Evolutionary conservation across 1,140 invertebrate species (phyloP), one percentile per base, ranked within the genome.

Genomic region (Cydia amplana): DNA sequence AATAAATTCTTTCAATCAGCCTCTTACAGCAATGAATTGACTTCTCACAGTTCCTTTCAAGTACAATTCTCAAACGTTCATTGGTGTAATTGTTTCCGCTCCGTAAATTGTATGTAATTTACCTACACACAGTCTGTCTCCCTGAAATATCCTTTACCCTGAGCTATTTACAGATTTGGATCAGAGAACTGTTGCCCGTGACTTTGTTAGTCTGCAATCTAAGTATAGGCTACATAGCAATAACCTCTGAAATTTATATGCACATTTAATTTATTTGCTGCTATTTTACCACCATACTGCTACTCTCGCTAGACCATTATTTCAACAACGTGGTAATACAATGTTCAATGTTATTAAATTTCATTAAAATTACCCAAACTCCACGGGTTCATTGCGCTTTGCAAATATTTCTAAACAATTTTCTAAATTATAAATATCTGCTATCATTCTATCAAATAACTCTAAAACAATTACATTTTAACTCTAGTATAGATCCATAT

Each of bases 61-160:
- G 55, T 23, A 23, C 18, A 23, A 20, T 20, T 23, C 55, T 10
- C 18, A n/a, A 23, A 23, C 20, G 55, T 60, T 12, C 55, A 60
- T 60, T 60, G 55, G 18, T 60, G 14, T 70, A 70, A 70, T 70
- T 70, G n/a, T 23, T 36, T 70, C 65, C 65, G 65, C 55, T 60
- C 20, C 55, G n/a, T 60, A 23, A 20, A 60, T 23, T 60, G 55
- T 10, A 60, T 60, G 55, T 23, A 60, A 9, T 60, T 60, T 60
- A 60, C 55, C 55, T 60, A 60, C 55, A 23, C 55, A 23, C n/a
- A n/a, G n/a, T n/a, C n/a, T n/a, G 18, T 60, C 18, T 60, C 55
- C 55, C 18, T 23, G 55, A 9, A 60, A 60, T 23, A 10, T 60
- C 55, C 55, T 60, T 60, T 20, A 60, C 55, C 55, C 20, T 60